phyloP scores from a whole-genome alignment of 2,113 vertebrate species.

The Hippocampus comes region DNA sequence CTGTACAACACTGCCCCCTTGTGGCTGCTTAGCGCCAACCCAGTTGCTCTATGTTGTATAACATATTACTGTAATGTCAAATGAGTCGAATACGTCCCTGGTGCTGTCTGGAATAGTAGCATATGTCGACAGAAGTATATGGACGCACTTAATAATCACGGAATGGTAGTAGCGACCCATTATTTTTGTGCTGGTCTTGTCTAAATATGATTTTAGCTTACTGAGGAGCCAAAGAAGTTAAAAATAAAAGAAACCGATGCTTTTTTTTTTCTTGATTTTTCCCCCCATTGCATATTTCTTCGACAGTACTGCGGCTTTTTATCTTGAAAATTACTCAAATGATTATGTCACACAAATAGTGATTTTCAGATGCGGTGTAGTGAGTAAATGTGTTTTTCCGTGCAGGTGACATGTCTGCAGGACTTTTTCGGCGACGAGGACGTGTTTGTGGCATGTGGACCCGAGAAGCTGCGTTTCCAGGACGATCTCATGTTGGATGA shows the following conservation, averaged over 20 bases:
- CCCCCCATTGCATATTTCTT: not conserved
- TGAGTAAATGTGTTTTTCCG: not conserved
- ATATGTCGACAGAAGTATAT: not conserved
- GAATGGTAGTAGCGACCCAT: not conserved
- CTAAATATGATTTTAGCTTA: too few relatives aligned
- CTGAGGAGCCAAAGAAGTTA: not conserved
- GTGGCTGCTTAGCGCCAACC: not conserved
- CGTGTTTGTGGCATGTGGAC: constrained; percentile 92
- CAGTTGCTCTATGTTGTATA: not conserved
- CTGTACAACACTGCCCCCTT: not conserved
- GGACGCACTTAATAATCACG: not conserved
- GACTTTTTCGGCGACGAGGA: constrained; percentile 98
- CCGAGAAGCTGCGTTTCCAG: constrained; percentile 94
- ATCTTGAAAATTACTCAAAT: not conserved
- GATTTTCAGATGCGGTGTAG: not conserved
- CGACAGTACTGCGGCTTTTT: not conserved
- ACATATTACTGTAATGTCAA: not conserved
- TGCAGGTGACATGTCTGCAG: constrained; percentile 89
- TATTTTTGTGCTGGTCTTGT: too few relatives aligned
- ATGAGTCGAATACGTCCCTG: not conserved
- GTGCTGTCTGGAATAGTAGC: not conserved
- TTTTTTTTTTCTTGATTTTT: not conserved
- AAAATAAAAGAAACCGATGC: not conserved
- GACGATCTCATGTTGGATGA: constrained; percentile 96
- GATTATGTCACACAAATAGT: not conserved